phyloP scores from a whole-genome alignment of 2,113 vertebrate genomes.

The Lontra canadensis region DNA sequence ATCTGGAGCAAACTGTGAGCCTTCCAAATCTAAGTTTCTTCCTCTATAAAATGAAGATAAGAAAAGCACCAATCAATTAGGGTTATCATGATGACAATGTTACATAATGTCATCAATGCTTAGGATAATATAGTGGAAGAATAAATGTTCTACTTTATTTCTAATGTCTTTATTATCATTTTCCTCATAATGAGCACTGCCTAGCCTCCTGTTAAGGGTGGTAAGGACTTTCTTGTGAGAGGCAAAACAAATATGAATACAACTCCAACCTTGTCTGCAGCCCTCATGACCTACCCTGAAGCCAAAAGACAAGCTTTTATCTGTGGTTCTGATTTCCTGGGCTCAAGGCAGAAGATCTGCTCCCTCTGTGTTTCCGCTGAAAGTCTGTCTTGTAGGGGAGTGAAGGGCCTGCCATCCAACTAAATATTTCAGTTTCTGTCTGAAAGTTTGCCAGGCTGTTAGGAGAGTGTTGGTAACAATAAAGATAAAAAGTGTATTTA shows the following conservation, averaged over 20 bases:
- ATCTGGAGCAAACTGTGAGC: not conserved
- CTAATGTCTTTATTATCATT: not conserved
- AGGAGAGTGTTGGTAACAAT: slow-evolving; percentile 35
- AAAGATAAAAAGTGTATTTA: slow-evolving; percentile 56
- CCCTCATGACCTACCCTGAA: not conserved
- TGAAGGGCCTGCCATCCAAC: not conserved
- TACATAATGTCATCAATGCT: not conserved
- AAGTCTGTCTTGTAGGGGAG: not conserved
- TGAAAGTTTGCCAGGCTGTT: not conserved
- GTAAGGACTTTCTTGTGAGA: not conserved
- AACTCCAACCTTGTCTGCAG: not conserved
- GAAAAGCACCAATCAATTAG: not conserved
- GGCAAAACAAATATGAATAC: not conserved
- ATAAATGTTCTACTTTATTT: not conserved
- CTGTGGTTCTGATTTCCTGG: not conserved
- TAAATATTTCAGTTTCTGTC: slow-evolving; percentile 51
- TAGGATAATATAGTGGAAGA: not conserved
- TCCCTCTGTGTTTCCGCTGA: not conserved
- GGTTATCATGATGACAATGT: not conserved
- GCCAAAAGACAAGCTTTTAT: not conserved
- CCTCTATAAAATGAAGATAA: not conserved
- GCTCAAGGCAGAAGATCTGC: not conserved
- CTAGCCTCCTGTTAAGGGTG: not conserved
- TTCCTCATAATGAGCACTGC: not conserved
- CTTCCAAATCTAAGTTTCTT: not conserved